A percentile compares a stretch with the other conserved stretches of the same genome.
These are phyloP conservation scores for Prunella strophiata DNA, from an alignment of 2,797 vertebrate species.

Conservation along the genomic window DNA sequence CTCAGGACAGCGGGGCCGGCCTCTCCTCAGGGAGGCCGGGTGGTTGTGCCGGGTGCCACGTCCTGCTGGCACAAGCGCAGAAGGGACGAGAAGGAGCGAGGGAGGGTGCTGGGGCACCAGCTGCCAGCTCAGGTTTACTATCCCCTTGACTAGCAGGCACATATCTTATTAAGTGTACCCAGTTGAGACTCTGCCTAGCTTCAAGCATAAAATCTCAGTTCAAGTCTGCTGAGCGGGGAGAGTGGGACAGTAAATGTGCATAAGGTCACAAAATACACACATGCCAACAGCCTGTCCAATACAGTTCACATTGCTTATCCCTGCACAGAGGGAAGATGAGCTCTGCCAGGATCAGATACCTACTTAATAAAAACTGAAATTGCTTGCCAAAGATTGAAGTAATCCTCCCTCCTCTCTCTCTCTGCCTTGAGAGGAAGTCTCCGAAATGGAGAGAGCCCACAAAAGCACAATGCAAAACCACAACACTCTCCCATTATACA, in stretches of 20 bases:
- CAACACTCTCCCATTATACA: background rate
- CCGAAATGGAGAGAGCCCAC: background rate
- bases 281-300: background rate
- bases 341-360: background rate
- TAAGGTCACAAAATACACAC: background rate
- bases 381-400: conserved; percentile 4
- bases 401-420: background rate
- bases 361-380: background rate
- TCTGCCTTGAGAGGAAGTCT: background rate
- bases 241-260: fast-evolving
- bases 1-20: background rate
- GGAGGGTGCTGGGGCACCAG: background rate
- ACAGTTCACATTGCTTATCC: background rate
- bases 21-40: fast-evolving
- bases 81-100: background rate
- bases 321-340: background rate
- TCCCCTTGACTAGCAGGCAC: background rate
- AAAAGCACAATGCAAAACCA: background rate
- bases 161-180: background rate
- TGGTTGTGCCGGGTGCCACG: background rate
- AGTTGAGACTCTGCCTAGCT: background rate
- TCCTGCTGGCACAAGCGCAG: background rate
- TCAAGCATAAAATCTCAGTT: background rate
- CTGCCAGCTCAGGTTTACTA: background rate
- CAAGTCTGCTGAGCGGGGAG: background rate